A percentile compares a stretch with the other conserved stretches of the same genome.
Conservation (phyloP, 2,888 invertebrate genomes). For the Chydorus sphaericus region DNA sequence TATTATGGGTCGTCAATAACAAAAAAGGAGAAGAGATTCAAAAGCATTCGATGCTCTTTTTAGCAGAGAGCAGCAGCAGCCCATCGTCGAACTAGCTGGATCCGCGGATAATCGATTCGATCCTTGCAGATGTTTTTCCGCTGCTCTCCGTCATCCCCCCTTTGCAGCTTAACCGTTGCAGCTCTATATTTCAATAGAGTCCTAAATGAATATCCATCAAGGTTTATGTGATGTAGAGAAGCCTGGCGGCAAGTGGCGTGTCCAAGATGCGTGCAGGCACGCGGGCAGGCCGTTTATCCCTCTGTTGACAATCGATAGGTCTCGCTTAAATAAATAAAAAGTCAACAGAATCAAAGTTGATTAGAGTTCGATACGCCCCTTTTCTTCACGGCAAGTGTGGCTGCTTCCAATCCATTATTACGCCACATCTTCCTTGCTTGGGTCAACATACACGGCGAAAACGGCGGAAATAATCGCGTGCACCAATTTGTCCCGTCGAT, state of each 20-base stretch:
- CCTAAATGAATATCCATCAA: too few relatives aligned
- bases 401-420: too few relatives aligned
- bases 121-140: slow-evolving; percentile 14
- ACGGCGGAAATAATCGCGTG: too few relatives aligned
- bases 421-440: too few relatives aligned
- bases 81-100: background rate
- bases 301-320: slow-evolving; percentile 13
- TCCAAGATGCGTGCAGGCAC: background rate
- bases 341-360: background rate
- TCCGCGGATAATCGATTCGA: slow-evolving; percentile 13
- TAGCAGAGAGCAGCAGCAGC: too few relatives aligned
- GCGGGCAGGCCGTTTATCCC: background rate
- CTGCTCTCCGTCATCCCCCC: background rate
- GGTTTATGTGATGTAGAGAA: too few relatives aligned
- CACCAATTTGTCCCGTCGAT: too few relatives aligned
- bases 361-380: slow-evolving; percentile 8
- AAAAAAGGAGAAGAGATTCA: too few relatives aligned
- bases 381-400: slow-evolving; percentile 9
- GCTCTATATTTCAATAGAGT: background rate
- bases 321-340: background rate
- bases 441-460: too few relatives aligned
- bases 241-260: slow-evolving; percentile 4
- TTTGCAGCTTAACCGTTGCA: background rate
- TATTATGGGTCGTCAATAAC: too few relatives aligned
- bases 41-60: too few relatives aligned